phyloP scores from a whole-genome alignment of 1,140 invertebrate species.

The Drosophila watanabei region DNA sequence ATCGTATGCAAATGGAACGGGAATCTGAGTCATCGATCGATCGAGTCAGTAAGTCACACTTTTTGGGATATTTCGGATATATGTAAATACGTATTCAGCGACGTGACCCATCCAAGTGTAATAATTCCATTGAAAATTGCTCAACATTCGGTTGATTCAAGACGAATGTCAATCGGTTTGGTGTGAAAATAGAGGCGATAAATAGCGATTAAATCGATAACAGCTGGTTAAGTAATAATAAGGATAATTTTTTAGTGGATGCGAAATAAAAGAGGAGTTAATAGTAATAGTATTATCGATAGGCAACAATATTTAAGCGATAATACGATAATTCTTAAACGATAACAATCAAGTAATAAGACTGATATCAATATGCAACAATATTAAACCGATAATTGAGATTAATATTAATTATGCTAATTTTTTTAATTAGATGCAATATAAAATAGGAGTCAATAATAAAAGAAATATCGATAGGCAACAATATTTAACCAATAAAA shows the following conservation, averaged over 20 bases:
- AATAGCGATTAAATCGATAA: not conserved
- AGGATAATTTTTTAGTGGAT: not conserved
- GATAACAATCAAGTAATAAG: too few relatives aligned
- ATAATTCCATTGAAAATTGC: conserved; percentile 23
- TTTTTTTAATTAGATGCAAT: not conserved
- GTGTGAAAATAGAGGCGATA: not conserved
- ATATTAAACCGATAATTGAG: conserved; percentile 3
- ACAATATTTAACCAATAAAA: not conserved
- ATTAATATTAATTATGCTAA: not conserved
- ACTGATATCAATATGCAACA: too few relatives aligned
- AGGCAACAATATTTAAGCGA: not conserved
- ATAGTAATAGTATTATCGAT: not conserved
- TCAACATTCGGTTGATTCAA: conserved; percentile 9
- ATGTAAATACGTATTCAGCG: not conserved
- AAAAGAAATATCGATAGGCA: not conserved
- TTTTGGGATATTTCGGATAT: conserved; percentile 31
- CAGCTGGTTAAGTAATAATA: not conserved
- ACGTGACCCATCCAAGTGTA: conserved; percentile 31
- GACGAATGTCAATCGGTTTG: not conserved
- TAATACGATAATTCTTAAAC: too few relatives aligned
- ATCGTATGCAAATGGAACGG: conserved; percentile 45
- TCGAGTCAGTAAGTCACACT: conserved; percentile 35
- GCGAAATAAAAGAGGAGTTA: not conserved
- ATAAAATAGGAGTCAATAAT: not conserved
- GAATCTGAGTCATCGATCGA: conserved; percentile 27